Evolutionary conservation across 2,113 vertebrate genomes (phyloP), one percentile per base, ranked within the genome.

Genomic region (Eretmochelys imbricata): DNA sequence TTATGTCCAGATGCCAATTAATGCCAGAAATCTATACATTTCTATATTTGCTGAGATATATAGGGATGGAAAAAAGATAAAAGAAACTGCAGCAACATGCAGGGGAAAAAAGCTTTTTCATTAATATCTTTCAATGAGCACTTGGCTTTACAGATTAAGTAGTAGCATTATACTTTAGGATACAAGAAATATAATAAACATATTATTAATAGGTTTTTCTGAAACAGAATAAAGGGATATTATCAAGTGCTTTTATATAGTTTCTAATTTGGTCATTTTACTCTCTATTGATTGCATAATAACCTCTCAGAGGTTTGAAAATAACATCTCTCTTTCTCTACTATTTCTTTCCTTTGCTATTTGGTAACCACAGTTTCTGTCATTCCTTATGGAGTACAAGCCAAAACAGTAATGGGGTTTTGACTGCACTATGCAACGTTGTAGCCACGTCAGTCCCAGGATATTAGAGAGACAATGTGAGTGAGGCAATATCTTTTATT

Each of bases 191-290:
- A 31, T 12, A 81, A 81, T 81, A 89, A 91, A 46, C 10, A 59
- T 54, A 93, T 85, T 72, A 72, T 72, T 84, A 92, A 91, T 65
- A 85, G 4, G 79, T 49, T 90, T 87, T 87, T 83, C 25, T 95
- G 85, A 93, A 91, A 91, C 57, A 48, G n/a, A 88, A 75, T 75
- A 75, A 94, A 90, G 83, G 50, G 78, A 93, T 3, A 1, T 72
- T 93, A 65, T 89, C 89, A 96, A 90, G 85, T 89, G 54, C 42
- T 96, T 89, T 90, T 79, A 79, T 65, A 38, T 1, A 1, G 46
- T 93, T 96, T 79, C 80, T 94, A 87, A 88, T 27, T 42, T 50
- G 83, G 53, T 48, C n/a, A 80, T 91, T 94, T 94, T 85, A 62
- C 84, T 91, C 80, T 93, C 49, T 80, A 79, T 25, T 92, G 82